These are phyloP conservation scores for Monoplex corrugatus DNA, from an alignment of 2,888 invertebrate genomes.

Conservation along the genomic window DNA sequence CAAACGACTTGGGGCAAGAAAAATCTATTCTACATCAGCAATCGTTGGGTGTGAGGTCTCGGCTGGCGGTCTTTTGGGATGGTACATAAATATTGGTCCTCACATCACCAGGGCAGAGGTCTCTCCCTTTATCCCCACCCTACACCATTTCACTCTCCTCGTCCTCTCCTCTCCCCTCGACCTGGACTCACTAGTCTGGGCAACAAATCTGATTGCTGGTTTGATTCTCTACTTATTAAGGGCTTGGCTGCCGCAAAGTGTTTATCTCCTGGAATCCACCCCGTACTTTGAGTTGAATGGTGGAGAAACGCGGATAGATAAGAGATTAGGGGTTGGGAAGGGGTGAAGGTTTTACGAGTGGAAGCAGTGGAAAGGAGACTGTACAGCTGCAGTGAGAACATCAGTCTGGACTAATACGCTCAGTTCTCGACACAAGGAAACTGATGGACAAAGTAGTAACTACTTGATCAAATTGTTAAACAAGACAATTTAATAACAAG, in stretches of 20 bases:
- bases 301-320: not conserved
- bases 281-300: not conserved
- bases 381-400: too few relatives aligned
- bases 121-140: not conserved
- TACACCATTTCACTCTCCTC: not conserved
- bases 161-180: not conserved
- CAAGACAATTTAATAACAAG: too few relatives aligned
- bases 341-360: too few relatives aligned
- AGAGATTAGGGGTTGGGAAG: not conserved
- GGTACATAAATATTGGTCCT: conserved; percentile 40
- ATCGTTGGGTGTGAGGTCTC: conserved; percentile 29
- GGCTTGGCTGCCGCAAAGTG: not conserved
- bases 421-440: too few relatives aligned
- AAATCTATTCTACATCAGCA: conserved; percentile 41
- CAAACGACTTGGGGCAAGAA: not conserved
- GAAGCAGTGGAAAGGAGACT: too few relatives aligned
- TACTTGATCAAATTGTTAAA: too few relatives aligned
- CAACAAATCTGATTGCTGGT: conserved; percentile 30
- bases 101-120: not conserved
- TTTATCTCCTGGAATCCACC: not conserved
- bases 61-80: not conserved
- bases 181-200: too few relatives aligned
- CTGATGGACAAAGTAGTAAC: too few relatives aligned
- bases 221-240: conserved; percentile 6
- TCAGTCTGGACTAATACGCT: too few relatives aligned